Conservation (phyloP, 2,888 invertebrate species). For the Molorchus minor region DNA sequence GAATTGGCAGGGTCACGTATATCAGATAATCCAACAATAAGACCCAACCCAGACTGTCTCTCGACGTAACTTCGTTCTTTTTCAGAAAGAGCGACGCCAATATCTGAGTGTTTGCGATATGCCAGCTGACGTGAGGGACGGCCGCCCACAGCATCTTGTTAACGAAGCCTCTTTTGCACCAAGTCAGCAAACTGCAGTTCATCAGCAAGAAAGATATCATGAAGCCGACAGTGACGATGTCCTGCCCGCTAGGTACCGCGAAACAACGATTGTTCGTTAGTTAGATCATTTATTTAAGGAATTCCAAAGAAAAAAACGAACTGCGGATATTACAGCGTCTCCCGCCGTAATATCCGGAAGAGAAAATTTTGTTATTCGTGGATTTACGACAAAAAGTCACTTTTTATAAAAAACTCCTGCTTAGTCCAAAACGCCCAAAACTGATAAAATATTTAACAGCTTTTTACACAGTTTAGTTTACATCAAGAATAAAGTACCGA, state of each 20-base stretch:
- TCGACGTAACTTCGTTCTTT: constrained; percentile 67
- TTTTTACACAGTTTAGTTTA: too few relatives aligned
- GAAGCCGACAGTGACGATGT: constrained; percentile 54
- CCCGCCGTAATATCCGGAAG: too few relatives aligned
- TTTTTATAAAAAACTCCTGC: too few relatives aligned
- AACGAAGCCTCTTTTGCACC: constrained; percentile 56
- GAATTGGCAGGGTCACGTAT: constrained; percentile 77
- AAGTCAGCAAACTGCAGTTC: constrained; percentile 59
- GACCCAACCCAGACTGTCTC: constrained; percentile 77
- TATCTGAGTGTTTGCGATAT: constrained; percentile 70
- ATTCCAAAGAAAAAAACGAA: too few relatives aligned
- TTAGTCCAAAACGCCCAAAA: too few relatives aligned
- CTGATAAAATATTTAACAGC: too few relatives aligned
- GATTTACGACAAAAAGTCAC: too few relatives aligned
- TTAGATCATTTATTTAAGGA: too few relatives aligned
- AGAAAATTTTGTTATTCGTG: too few relatives aligned
- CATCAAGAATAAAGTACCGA: too few relatives aligned
- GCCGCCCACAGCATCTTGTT: constrained; percentile 65
- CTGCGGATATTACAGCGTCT: too few relatives aligned
- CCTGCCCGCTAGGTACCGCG: constrained; percentile 65
- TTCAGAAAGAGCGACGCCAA: constrained; percentile 71
- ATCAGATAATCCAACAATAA: constrained; percentile 76
- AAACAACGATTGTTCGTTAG: constrained; percentile 18
- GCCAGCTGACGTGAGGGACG: constrained; percentile 73
- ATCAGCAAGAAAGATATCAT: constrained; percentile 59